A percentile compares a stretch with the other conserved stretches of the same genome.
Evolutionary conservation across 2,888 invertebrate species (phyloP).

Genomic region (Drosophila subsilvestris): DNA sequence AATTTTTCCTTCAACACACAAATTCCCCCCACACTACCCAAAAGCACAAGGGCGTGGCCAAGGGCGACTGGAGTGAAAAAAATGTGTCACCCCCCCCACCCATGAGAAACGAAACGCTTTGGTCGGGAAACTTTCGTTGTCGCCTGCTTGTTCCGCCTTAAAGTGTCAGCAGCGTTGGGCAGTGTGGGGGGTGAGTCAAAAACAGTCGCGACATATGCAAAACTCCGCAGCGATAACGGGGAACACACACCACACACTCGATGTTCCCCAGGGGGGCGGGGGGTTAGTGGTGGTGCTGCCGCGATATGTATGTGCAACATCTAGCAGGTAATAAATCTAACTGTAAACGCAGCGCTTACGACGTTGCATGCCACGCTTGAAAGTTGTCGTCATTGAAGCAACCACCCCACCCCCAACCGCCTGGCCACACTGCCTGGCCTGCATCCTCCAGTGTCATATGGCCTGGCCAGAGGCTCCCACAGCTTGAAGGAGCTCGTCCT

Average conservation of each 20-base stretch:
- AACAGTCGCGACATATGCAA: conserved; percentile 73
- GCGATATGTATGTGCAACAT: conserved; percentile 73
- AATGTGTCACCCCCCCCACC: background rate
- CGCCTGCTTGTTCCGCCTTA: conserved; percentile 46
- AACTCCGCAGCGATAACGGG: conserved; percentile 65
- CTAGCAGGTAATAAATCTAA: conserved; percentile 80
- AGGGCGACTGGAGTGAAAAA: background rate
- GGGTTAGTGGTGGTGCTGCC: conserved; percentile 1
- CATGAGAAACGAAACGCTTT: conserved; percentile 8
- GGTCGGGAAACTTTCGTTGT: conserved; percentile 39
- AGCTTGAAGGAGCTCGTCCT: background rate
- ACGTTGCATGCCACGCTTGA: conserved; percentile 73
- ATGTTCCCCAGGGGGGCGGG: background rate
- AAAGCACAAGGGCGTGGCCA: conserved; percentile 20
- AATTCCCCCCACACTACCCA: background rate
- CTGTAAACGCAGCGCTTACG: conserved; percentile 76
- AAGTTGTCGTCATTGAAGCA: conserved; percentile 71
- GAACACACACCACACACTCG: conserved; percentile 24
- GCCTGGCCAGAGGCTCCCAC: conserved; percentile 37
- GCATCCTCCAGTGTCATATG: conserved; percentile 20
- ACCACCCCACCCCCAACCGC: conserved; percentile 29
- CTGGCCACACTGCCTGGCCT: background rate
- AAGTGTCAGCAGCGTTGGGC: conserved; percentile 34
- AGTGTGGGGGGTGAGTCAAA: conserved; percentile 29
- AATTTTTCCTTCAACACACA: conserved; percentile 4